Evolutionary conservation across 2,797 vertebrate species (phyloP).

Genomic region (Acridotheres tristis): DNA sequence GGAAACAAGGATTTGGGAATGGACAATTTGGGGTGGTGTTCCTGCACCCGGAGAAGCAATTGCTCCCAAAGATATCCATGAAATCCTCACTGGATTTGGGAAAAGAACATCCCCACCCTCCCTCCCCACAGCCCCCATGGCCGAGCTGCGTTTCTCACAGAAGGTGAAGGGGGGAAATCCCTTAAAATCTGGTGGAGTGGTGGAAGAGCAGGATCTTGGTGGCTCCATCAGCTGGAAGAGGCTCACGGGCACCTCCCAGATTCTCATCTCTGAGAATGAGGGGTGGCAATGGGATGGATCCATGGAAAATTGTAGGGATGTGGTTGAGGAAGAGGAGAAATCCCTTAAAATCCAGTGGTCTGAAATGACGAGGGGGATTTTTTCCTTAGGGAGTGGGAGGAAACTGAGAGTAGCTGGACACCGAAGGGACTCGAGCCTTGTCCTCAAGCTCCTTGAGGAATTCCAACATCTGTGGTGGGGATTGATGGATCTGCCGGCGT

Average conservation of each 20-base stretch:
- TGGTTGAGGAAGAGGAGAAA: not conserved
- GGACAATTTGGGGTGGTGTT: not conserved
- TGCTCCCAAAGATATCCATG: not conserved
- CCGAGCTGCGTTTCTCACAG: accelerated
- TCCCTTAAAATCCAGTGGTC: not conserved
- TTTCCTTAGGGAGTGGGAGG: not conserved
- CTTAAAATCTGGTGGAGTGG: not conserved
- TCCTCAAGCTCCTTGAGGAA: slow-evolving; percentile 62
- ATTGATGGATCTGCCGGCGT: not conserved
- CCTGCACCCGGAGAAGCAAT: accelerated
- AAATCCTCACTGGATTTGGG: not conserved
- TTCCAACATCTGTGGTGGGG: not conserved
- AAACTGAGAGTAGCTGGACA: not conserved
- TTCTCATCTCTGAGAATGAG: not conserved
- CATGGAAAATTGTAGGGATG: not conserved
- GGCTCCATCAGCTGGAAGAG: not conserved
- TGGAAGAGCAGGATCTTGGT: not conserved
- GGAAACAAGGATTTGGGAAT: not conserved
- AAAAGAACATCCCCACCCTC: not conserved
- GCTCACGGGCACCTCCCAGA: not conserved
- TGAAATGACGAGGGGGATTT: not conserved
- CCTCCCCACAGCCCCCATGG: not conserved
- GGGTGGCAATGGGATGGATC: not conserved
- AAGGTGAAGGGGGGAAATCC: not conserved
- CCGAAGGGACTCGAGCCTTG: accelerated